Evolutionary conservation across 2,113 vertebrate species (phyloP).

Genomic region (Sphyrna mokarran): DNA sequence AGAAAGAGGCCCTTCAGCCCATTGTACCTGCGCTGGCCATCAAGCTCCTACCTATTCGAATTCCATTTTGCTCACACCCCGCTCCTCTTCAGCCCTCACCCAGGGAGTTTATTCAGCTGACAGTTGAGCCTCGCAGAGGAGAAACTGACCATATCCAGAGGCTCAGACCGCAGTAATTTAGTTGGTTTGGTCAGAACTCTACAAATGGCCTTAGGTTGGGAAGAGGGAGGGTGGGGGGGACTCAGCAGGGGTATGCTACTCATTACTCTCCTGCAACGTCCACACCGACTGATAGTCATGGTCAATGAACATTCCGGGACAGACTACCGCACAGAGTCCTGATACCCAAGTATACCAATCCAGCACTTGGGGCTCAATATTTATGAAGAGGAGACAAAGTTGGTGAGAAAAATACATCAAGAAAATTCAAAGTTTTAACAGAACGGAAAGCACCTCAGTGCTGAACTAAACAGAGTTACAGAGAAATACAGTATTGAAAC

Average conservation of each 20-base stretch:
- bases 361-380: neutral
- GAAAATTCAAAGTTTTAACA: neutral
- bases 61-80: no score
- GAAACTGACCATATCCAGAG: neutral
- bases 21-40: no score
- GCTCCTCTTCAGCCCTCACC: no score
- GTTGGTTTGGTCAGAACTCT: neutral
- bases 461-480: neutral
- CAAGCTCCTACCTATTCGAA: no score
- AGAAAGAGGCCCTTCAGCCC: no score
- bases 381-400: neutral
- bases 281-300: neutral
- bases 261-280: neutral
- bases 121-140: neutral
- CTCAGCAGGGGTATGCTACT: no score
- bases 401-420: neutral
- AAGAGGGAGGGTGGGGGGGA: conserved; percentile 15
- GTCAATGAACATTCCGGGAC: neutral
- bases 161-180: neutral
- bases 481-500: no score
- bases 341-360: neutral
- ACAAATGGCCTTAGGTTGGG: neutral
- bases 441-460: neutral
- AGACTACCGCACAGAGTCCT: neutral
- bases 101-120: neutral